These are phyloP conservation scores for Drosophila rhopaloa DNA, from an alignment of 1,140 invertebrate genomes.

Conservation along the genomic window DNA sequence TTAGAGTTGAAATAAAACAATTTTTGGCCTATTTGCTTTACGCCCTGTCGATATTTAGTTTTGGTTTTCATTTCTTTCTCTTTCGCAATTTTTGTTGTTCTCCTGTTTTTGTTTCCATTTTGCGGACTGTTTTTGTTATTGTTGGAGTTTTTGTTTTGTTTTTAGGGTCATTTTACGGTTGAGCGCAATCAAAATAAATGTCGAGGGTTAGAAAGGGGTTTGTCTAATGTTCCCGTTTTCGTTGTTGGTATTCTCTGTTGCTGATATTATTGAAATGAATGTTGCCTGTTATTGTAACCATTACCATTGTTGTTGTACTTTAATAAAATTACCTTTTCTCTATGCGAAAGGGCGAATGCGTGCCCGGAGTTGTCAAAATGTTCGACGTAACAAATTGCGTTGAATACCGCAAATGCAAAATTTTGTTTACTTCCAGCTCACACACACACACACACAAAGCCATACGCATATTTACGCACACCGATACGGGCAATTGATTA, in stretches of 20 bases:
- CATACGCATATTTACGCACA: not conserved
- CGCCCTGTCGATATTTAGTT: constrained; percentile 60
- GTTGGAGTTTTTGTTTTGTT: constrained; percentile 29
- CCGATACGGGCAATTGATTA: constrained; percentile 52
- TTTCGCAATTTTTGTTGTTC: constrained; percentile 1
- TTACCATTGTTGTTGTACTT: constrained; percentile 36
- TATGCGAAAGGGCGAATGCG: constrained; percentile 23
- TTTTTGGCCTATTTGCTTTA: constrained; percentile 64
- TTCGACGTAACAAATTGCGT: constrained; percentile 55
- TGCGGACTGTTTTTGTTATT: constrained; percentile 14
- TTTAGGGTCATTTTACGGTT: constrained; percentile 68
- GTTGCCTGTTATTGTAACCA: constrained; percentile 40
- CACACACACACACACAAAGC: not conserved
- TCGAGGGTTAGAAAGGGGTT: constrained; percentile 7
- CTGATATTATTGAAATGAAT: constrained; percentile 59
- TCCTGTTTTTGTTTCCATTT: constrained; percentile 21
- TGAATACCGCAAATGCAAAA: constrained; percentile 62
- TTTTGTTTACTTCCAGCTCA: constrained; percentile 43
- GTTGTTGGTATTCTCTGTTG: constrained; percentile 12
- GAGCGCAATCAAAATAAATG: constrained; percentile 67
- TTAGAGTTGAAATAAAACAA: constrained; percentile 76
- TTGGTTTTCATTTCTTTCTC: constrained; percentile 36
- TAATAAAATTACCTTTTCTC: constrained; percentile 60
- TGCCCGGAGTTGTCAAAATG: constrained; percentile 35
- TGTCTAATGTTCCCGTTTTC: constrained; percentile 16